Evolutionary conservation across 2,113 vertebrate species (phyloP).

Genomic region (Centropus bengalensis): DNA sequence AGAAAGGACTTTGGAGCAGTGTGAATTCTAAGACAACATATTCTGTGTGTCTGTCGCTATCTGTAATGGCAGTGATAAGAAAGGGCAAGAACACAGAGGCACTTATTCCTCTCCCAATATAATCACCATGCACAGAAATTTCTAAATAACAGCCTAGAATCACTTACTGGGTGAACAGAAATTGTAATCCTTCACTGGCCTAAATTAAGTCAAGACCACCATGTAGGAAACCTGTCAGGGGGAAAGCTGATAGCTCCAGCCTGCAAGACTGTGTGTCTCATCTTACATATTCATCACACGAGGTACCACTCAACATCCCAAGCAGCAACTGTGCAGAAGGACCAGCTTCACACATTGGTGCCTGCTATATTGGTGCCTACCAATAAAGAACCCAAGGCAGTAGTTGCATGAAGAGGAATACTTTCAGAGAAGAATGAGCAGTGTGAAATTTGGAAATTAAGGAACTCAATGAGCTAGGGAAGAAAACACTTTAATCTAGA

Average conservation of each 20-base stretch:
- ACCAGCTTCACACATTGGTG: rapidly evolving
- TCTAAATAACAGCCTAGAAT: slow-evolving; percentile 12
- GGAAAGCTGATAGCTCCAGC: slow-evolving; percentile 34
- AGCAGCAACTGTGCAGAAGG: background rate
- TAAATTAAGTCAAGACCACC: slow-evolving; percentile 45
- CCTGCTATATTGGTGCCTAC: rapidly evolving
- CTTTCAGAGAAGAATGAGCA: background rate
- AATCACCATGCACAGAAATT: slow-evolving; percentile 8
- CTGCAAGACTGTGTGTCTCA: background rate
- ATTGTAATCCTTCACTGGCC: slow-evolving; percentile 15
- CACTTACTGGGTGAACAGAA: slow-evolving; percentile 41
- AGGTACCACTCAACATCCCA: background rate
- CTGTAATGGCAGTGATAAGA: slow-evolving; percentile 47
- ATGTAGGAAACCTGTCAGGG: background rate
- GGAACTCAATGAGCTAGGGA: background rate
- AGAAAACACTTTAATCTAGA: slow-evolving; percentile 15
- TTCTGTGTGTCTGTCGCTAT: slow-evolving; percentile 46
- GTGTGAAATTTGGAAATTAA: slow-evolving; percentile 59
- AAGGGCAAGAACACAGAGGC: slow-evolving; percentile 31
- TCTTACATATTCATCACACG: slow-evolving; percentile 37
- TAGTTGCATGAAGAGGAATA: background rate
- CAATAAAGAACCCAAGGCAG: background rate
- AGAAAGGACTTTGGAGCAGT: slow-evolving; percentile 14
- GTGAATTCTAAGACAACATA: slow-evolving; percentile 58
- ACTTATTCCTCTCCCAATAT: slow-evolving; percentile 40